These are phyloP conservation scores for Agrilus planipennis DNA, from an alignment of 1,140 invertebrate species.

Conservation along the genomic window DNA sequence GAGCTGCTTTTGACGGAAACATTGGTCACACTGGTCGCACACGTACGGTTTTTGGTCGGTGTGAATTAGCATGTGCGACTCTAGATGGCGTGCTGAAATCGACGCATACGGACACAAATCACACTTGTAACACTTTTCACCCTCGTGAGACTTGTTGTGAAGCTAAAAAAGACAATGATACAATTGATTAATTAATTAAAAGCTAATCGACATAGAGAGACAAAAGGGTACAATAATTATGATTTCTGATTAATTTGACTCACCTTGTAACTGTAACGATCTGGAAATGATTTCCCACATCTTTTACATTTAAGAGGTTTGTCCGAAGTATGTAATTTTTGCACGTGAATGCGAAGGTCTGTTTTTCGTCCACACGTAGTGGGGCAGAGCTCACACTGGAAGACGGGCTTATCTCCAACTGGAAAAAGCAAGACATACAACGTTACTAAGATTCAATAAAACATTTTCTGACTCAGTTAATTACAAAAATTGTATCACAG, in stretches of 20 bases:
- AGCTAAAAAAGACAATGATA: constrained; percentile 32
- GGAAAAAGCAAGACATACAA: constrained; percentile 20
- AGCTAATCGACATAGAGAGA: neutral
- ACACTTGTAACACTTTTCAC: constrained; percentile 96
- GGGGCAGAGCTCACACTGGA: constrained; percentile 89
- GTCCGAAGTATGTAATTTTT: constrained; percentile 91
- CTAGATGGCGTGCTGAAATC: constrained; percentile 82
- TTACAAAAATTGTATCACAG: neutral
- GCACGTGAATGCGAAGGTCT: constrained; percentile 90
- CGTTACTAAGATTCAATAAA: neutral
- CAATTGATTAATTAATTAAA: neutral
- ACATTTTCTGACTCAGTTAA: neutral
- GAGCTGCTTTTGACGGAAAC: constrained; percentile 81
- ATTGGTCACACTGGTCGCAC: constrained; percentile 70
- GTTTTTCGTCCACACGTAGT: constrained; percentile 95
- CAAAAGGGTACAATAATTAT: too few relatives aligned
- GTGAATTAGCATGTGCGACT: constrained; percentile 92
- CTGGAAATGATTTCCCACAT: constrained; percentile 86
- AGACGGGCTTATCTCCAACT: constrained; percentile 88
- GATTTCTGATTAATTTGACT: neutral
- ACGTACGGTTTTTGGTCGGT: constrained; percentile 85
- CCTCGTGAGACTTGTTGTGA: constrained; percentile 81
- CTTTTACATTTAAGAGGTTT: constrained; percentile 85
- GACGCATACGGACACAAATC: constrained; percentile 91
- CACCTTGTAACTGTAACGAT: constrained; percentile 65